Percentiles rank a stretch among this genome's conserved stretches.
phyloP scores from a whole-genome alignment of 2,797 vertebrate genomes.

The Limnodromus scolopaceus region DNA sequence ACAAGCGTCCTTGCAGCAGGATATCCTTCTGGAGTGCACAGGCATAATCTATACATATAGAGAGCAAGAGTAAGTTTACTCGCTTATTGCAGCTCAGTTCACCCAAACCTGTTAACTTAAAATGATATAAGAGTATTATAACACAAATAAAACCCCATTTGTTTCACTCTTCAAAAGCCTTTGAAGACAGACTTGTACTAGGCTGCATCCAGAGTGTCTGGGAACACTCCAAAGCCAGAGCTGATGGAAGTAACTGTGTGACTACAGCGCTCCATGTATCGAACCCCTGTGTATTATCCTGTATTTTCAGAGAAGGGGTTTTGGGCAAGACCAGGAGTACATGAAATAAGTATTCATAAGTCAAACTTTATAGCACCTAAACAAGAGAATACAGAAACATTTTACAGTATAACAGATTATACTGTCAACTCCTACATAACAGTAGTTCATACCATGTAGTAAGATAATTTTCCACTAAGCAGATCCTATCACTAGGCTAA shows the following conservation, averaged over 20 bases:
- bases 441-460: not conserved
- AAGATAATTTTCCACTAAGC: not conserved
- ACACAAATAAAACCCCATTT: not conserved
- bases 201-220: not conserved
- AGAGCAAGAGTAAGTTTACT: constrained; percentile 48
- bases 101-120: not conserved
- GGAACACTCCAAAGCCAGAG: not conserved
- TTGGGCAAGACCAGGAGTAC: not conserved
- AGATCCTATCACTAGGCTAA: not conserved
- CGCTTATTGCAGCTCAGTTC: not conserved
- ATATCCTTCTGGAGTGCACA: constrained; percentile 96
- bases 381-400: not conserved
- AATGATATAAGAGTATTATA: not conserved
- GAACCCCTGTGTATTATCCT: not conserved
- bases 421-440: not conserved
- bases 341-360: not conserved
- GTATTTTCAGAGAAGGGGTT: not conserved
- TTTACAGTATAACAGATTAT: not conserved
- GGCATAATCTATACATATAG: constrained; percentile 85
- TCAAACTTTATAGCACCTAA: not conserved
- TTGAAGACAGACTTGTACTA: not conserved
- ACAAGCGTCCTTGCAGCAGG: constrained; percentile 91
- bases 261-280: not conserved
- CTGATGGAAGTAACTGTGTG: not conserved
- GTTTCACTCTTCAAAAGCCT: not conserved